Conservation (phyloP, 2,113 vertebrate species). For the Megalops atlanticus region DNA sequence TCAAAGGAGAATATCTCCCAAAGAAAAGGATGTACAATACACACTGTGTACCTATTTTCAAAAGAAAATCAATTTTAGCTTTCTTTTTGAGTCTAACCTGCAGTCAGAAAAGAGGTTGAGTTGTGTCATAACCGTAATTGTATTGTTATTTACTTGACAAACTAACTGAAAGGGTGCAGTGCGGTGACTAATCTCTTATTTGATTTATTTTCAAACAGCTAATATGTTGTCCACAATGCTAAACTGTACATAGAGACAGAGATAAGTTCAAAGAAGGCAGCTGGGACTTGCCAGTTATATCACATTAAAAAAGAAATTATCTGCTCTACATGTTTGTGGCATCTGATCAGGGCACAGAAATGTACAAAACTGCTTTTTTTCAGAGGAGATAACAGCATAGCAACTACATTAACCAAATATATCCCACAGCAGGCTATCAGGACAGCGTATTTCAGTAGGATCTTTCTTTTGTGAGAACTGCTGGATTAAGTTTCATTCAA, state of each 20-base stretch:
- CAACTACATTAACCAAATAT: background rate
- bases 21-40: background rate
- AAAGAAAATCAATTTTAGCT: background rate
- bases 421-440: background rate
- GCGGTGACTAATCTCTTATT: slow-evolving; percentile 31
- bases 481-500: slow-evolving; percentile 12
- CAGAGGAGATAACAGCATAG: slow-evolving; percentile 7
- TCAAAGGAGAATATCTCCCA: background rate
- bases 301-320: slow-evolving; percentile 15
- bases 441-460: background rate
- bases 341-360: slow-evolving; percentile 25
- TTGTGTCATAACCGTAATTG: background rate
- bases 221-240: slow-evolving; percentile 33
- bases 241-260: slow-evolving; percentile 31
- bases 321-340: slow-evolving; percentile 23
- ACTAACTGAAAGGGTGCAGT: background rate
- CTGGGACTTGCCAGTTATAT: slow-evolving; percentile 36
- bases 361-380: slow-evolving; percentile 20
- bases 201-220: slow-evolving; percentile 39
- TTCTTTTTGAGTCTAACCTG: background rate
- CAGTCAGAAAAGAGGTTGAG: background rate
- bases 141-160: background rate
- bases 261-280: slow-evolving; percentile 31
- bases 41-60: slow-evolving; percentile 4
- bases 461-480: background rate